Conservation (phyloP, 2,888 invertebrate genomes). For the Calliopum simillimum region DNA sequence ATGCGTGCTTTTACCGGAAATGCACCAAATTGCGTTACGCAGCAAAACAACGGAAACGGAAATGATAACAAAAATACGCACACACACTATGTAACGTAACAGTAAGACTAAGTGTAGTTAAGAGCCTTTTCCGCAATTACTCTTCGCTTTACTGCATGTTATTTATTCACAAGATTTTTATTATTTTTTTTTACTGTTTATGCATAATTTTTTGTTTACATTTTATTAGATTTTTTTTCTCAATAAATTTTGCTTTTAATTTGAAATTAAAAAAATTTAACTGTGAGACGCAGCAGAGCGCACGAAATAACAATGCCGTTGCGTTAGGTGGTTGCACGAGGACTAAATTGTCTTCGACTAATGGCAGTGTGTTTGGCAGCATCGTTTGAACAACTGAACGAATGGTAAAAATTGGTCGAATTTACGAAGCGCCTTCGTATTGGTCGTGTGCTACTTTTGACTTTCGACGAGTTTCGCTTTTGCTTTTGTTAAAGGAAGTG, state of each 20-base stretch:
- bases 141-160: background rate
- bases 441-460: conserved; percentile 1
- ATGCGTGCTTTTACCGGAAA: too few relatives aligned
- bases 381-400: conserved; percentile 51
- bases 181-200: background rate
- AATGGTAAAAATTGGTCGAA: conserved; percentile 48
- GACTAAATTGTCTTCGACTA: conserved; percentile 59
- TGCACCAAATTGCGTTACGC: too few relatives aligned
- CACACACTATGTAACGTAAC: too few relatives aligned
- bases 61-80: conserved; percentile 43
- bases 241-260: conserved; percentile 15
- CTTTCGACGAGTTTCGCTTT: background rate
- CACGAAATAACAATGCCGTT: conserved; percentile 57
- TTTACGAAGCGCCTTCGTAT: conserved; percentile 43
- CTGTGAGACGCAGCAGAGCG: conserved; percentile 39
- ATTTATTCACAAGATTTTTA: conserved; percentile 5
- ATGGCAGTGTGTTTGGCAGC: conserved; percentile 43
- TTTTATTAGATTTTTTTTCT: conserved; percentile 24
- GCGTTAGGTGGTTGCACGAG: conserved; percentile 67
- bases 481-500: background rate
- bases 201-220: conserved; percentile 22
- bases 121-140: conserved; percentile 27
- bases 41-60: conserved; percentile 43
- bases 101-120: conserved; percentile 47
- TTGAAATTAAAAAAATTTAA: conserved; percentile 27